Base-by-base conservation (phyloP, 1,140 invertebrate genomes). In the Drosophila oshimai region DNA sequence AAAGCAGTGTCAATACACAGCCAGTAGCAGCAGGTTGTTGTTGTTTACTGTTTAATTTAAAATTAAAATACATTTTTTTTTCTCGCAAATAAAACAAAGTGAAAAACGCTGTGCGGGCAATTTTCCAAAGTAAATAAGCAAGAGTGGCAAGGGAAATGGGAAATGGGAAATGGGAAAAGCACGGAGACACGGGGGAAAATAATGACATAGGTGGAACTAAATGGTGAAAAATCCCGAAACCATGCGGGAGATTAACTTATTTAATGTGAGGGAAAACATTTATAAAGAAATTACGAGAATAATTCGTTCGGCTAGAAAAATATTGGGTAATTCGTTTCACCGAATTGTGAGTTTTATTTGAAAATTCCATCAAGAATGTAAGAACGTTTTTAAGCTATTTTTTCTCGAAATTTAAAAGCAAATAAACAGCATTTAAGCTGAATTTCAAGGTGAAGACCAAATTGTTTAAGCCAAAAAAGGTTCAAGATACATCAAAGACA, bases 1-100 rank as follows among this genome's bases (percentile, higher is more conserved):
- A 77, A 65, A 72, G 46, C 49, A 62, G 17, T 55, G 55, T 70
- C 78, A 69, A 83, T 83, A 83, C 75, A 74, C 68, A 57, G 34
- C 68, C 46, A 31, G 13, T 6, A 22, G 41, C 37, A 34, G 60
- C 77, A 61, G 54, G 44, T 70, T 61, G 37, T 62, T 42, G 57
- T 79, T 83, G 78, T 70, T 83, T 69, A 77, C 73, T 54, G 42
- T 73, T 84, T 67, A 70, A 84, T 83, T 83, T 84, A 44, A 83
- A 84, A 79, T 84, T 84, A 57, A 86, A 84, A 84, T 62, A 72
- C 29, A 78, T 57, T 75, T 71, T 61, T 42, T 45, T 47, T 46
- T 26, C 41, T 34, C 3, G 24, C 62, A 68, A 68, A 54, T 68
- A 68, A 68, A 65, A 65, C 46, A 50, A 72, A 67, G 54, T 46